phyloP scores from a whole-genome alignment of 1,140 invertebrate genomes.

The Philaenus spumarius region DNA sequence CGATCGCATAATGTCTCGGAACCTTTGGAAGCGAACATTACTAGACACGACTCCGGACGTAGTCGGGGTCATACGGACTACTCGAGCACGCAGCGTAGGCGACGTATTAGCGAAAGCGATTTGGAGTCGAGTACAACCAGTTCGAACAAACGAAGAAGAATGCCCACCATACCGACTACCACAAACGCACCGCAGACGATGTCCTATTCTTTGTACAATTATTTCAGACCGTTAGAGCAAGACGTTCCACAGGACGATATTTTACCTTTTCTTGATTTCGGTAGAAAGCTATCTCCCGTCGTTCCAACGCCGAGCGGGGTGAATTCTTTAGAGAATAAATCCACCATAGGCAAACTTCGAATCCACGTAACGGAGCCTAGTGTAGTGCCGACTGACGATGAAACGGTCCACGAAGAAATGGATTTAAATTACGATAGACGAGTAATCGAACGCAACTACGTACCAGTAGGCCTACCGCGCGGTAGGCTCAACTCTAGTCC shows the following conservation, averaged over 20 bases:
- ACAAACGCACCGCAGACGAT: slow-evolving; percentile 22
- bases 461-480: too few species aligned
- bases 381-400: slow-evolving; percentile 8
- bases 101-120: too few species aligned
- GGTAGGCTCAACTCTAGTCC: background rate
- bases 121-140: too few species aligned
- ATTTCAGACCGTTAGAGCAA: slow-evolving; percentile 25
- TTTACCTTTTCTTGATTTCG: slow-evolving; percentile 30
- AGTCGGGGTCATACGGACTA: too few species aligned
- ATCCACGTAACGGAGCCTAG: too few species aligned
- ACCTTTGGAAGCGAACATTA: too few species aligned
- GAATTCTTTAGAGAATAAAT: slow-evolving; percentile 26
- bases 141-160: background rate
- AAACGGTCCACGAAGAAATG: slow-evolving; percentile 27
- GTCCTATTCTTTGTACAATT: slow-evolving; percentile 26
- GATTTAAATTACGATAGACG: slow-evolving; percentile 24
- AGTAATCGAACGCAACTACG: slow-evolving; percentile 21
- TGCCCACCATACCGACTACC: slow-evolving; percentile 3
- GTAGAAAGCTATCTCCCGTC: slow-evolving; percentile 22
- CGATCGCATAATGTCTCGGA: background rate
- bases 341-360: slow-evolving; percentile 5
- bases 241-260: slow-evolving; percentile 26
- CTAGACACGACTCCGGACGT: too few species aligned
- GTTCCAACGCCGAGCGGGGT: slow-evolving; percentile 20
- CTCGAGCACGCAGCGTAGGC: too few species aligned